Base-by-base conservation (phyloP, 2,113 vertebrate genomes). In the Gobiocypris rarus region DNA sequence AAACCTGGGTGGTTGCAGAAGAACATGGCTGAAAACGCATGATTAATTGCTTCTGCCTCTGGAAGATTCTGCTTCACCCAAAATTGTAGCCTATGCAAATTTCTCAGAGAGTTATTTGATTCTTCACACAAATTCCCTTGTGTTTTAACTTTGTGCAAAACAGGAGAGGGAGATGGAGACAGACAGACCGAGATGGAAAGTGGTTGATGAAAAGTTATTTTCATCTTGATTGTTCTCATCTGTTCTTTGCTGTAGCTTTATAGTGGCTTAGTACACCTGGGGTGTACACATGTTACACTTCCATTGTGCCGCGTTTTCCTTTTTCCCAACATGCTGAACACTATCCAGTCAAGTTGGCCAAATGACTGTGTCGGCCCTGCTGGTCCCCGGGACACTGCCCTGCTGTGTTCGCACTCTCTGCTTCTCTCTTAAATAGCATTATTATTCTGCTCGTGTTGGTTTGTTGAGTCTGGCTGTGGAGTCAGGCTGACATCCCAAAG, bases 381-480 rank as follows among this genome's bases (percentile, higher is more conserved):
- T 52, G 77, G 34, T 76, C 38, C 38, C 82, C 59, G 69, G 83
- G 61, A 74, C 54, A 48, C 19, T 84, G 65, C 52, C 5, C 48
- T 70, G 69, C 54, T 61, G 41, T 74, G 59, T 83, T 85, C 73
- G 74, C 15, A 50, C 43, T 73, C 22, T 41, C 71, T 70, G 50
- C n/a, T 15, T 58, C 48, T 61, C 17, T 78, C 65, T 67, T n/a
- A 50, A 80, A 80, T 34, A 48, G 48, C 79, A 79, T 83, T 85
- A 45, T 45, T 61, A 87, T 84, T 87, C 75, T 48, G 38, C 75
- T 85, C 15, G 11, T 85, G 86, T 80, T 54, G 58, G 31, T 85
- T 9, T 85, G 85, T 69, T 59, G 67, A 73, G 83, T 83, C 67
- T 24, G 41, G 65, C 78, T 71, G 45, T 63, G 45, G 28, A 76